phyloP scores from a whole-genome alignment of 2,113 vertebrate genomes.

The Phrynosoma blainvillii region DNA sequence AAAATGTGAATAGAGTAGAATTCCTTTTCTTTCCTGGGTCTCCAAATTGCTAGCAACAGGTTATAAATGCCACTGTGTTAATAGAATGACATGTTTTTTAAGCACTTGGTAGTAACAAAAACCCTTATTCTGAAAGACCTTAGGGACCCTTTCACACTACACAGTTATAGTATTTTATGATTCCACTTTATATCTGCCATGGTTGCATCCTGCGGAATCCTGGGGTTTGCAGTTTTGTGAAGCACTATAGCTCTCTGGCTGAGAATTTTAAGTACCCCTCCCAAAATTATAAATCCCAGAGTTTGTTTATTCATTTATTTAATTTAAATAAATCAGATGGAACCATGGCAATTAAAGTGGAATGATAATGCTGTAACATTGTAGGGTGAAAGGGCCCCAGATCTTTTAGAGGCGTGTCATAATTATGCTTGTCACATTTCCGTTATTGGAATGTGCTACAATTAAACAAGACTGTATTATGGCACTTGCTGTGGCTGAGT shows the following conservation, averaged over 20 bases:
- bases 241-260: too few relatives aligned
- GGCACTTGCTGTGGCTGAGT: neutral
- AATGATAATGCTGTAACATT: neutral
- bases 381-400: neutral
- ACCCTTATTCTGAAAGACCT: too few relatives aligned
- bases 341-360: too few relatives aligned
- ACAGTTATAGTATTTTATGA: too few relatives aligned
- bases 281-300: too few relatives aligned
- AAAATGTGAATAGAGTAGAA: slow-evolving; percentile 44
- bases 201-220: too few relatives aligned
- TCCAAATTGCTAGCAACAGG: slow-evolving; percentile 53
- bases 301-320: neutral
- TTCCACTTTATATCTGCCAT: too few relatives aligned
- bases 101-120: too few relatives aligned
- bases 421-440: neutral
- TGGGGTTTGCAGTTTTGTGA: too few relatives aligned
- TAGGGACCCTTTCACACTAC: too few relatives aligned
- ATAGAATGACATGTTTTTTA: neutral
- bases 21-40: slow-evolving; percentile 63
- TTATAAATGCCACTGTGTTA: neutral
- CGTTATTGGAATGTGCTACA: neutral
- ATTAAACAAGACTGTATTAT: neutral
- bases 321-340: neutral
- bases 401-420: neutral
- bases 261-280: too few relatives aligned